Percentiles rank a stretch among this genome's conserved stretches.
Conservation (phyloP, 2,888 invertebrate species). For the Eupithecia abbreviata region DNA sequence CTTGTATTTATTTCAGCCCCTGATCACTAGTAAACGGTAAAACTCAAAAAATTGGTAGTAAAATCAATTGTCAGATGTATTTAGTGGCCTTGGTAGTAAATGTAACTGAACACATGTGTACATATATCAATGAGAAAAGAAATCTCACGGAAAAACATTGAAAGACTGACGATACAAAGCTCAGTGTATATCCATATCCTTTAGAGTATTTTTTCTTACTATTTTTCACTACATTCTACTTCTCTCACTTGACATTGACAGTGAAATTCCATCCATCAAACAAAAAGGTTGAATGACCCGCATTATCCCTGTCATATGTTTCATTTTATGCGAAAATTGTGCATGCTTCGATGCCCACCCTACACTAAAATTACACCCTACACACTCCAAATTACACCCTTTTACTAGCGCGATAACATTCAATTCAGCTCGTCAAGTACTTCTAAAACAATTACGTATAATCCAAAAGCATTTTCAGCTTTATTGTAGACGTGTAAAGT, state of each 20-base stretch:
- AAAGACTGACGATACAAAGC: neutral
- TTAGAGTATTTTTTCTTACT: neutral
- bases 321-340: conserved; percentile 62
- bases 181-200: no score
- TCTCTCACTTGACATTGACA: conserved; percentile 13
- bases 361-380: conserved; percentile 48
- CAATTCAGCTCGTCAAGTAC: conserved; percentile 23
- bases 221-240: neutral
- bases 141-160: neutral
- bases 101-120: no score
- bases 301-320: conserved; percentile 64
- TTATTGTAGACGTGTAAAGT: conserved; percentile 12
- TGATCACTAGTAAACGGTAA: neutral
- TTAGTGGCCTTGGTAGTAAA: neutral
- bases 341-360: conserved; percentile 67
- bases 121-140: neutral
- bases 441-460: conserved; percentile 32
- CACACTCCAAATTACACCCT: conserved; percentile 31
- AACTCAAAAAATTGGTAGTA: neutral
- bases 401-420: conserved; percentile 19
- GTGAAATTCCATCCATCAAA: conserved; percentile 28
- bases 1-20: no score
- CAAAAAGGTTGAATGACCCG: conserved; percentile 54
- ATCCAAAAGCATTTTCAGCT: conserved; percentile 29
- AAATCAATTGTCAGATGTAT: neutral